These are phyloP conservation scores for Porites lutea DNA, from an alignment of 64 coral and sea anemone genomes.

Conservation along the genomic window DNA sequence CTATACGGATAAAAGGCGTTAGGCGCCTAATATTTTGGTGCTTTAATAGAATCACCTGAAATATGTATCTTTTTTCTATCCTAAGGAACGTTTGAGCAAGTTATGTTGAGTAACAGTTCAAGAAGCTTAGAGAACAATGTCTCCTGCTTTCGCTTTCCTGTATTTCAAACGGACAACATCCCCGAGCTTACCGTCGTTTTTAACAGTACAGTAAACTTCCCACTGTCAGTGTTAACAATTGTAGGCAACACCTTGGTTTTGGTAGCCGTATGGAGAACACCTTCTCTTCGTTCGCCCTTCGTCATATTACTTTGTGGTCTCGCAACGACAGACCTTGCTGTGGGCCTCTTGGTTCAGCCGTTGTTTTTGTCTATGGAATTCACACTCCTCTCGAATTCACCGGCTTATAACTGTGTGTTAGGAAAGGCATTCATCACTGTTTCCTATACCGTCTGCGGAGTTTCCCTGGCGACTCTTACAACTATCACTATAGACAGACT, in stretches of 20 bases:
- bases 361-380: neutral
- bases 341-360: neutral
- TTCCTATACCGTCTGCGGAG: neutral
- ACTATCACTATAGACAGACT: neutral
- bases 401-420: neutral
- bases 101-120: neutral
- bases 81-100: no score
- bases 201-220: neutral
- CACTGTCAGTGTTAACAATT: neutral
- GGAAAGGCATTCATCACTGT: neutral
- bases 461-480: neutral
- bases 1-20: no score
- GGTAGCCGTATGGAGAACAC: neutral
- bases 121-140: neutral
- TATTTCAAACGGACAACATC: neutral
- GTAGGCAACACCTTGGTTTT: neutral
- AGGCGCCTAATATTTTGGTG: no score
- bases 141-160: neutral
- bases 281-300: neutral
- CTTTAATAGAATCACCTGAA: no score
- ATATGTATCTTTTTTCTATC: no score
- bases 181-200: neutral
- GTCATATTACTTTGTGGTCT: neutral
- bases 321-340: neutral
- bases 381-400: neutral